phyloP scores from a whole-genome alignment of 2,888 invertebrate genomes.

The Strigamia transsilvanica region DNA sequence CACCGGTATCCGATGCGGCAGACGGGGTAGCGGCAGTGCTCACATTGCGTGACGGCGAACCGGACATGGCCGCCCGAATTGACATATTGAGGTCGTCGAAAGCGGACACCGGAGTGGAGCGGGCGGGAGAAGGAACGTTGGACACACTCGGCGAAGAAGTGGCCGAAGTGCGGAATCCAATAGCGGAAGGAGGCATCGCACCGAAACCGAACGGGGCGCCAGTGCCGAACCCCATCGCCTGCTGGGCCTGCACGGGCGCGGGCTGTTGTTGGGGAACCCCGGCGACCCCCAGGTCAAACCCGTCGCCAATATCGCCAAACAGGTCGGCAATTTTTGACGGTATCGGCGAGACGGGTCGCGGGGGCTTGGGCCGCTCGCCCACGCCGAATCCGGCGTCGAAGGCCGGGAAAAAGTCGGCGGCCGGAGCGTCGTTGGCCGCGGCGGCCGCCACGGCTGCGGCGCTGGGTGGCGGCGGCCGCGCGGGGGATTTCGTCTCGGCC shows the following conservation, averaged over 20 bases:
- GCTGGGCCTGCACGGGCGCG: background rate
- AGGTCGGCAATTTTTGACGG: slow-evolving; percentile 41
- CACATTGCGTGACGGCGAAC: slow-evolving; percentile 52
- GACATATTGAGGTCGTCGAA: slow-evolving; percentile 56
- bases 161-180: slow-evolving; percentile 50
- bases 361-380: slow-evolving; percentile 43
- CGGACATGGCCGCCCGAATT: slow-evolving; percentile 55
- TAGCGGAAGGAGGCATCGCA: slow-evolving; percentile 50
- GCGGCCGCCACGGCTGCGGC: slow-evolving; percentile 16
- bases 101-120: slow-evolving; percentile 52
- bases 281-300: slow-evolving; percentile 22
- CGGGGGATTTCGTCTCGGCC: slow-evolving; percentile 10
- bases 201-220: slow-evolving; percentile 47
- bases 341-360: slow-evolving; percentile 55
- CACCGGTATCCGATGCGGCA: slow-evolving; percentile 51
- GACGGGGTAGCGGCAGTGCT: slow-evolving; percentile 53
- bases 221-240: slow-evolving; percentile 1
- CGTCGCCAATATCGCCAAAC: slow-evolving; percentile 52
- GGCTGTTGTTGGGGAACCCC: background rate
- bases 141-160: slow-evolving; percentile 53
- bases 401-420: slow-evolving; percentile 49
- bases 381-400: slow-evolving; percentile 53
- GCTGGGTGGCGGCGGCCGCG: background rate
- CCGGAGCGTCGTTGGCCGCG: background rate
- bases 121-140: slow-evolving; percentile 53